Percentiles rank a stretch among this genome's conserved stretches.
phyloP scores from a whole-genome alignment of 2,797 vertebrate species.

The Fistularia commersonii region DNA sequence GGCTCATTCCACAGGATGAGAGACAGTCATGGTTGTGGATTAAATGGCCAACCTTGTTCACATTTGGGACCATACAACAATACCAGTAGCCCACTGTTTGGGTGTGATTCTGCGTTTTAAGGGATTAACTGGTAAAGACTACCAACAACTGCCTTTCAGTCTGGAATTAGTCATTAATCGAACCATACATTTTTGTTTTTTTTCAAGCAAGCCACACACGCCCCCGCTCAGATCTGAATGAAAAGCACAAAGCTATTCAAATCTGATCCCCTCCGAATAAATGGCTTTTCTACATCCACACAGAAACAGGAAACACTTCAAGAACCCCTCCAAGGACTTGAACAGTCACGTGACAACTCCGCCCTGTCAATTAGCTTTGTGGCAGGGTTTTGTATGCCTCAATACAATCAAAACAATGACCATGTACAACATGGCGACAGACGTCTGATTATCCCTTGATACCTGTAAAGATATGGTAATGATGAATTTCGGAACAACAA shows the following conservation, averaged over 20 bases:
- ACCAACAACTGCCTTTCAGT: constrained; percentile 76
- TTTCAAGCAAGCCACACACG: constrained; percentile 46
- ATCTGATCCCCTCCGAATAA: constrained; percentile 72
- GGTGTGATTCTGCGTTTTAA: constrained; percentile 67
- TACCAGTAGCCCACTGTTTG: constrained; percentile 60
- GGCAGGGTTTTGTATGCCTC: constrained; percentile 57
- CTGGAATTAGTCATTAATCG: constrained; percentile 72
- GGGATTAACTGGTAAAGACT: constrained; percentile 78
- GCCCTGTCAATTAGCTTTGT: constrained; percentile 70
- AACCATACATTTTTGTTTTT: constrained; percentile 61
- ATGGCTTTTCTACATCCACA: constrained; percentile 67
- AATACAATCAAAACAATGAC: constrained; percentile 74
- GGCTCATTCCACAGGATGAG: constrained; percentile 1
- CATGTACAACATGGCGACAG: constrained; percentile 62
- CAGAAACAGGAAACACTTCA: constrained; percentile 65
- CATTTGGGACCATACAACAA: constrained; percentile 49
- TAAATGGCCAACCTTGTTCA: constrained; percentile 50
- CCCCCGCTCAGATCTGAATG: constrained; percentile 66
- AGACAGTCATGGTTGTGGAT: constrained; percentile 35
- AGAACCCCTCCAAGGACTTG: constrained; percentile 69
- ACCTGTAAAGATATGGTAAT: constrained; percentile 72
- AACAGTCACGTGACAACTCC: constrained; percentile 57
- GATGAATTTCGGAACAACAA: constrained; percentile 52
- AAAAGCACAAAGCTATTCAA: constrained; percentile 67
- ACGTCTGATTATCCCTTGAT: constrained; percentile 61